Base-by-base conservation (phyloP, 2,888 invertebrate genomes). In the Asteroscopus sphinx region DNA sequence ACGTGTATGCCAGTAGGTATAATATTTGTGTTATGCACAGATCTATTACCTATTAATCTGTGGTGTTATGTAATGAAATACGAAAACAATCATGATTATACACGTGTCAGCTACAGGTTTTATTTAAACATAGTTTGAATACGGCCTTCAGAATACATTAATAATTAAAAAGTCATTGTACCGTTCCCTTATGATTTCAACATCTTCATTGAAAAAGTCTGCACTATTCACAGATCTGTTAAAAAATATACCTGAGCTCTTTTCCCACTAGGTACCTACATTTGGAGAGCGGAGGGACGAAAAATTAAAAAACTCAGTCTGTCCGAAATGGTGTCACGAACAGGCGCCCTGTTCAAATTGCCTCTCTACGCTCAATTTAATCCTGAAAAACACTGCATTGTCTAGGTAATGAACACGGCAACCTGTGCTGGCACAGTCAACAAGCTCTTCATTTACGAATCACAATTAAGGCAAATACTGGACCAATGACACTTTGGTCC, bases 361-460 rank as follows among this genome's bases (percentile, higher is more conserved):
- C 91, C 91, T 89, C 90, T 88, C 90, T 88, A 82, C 91, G 91
- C 92, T 88, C 91, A 89, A 91, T 92, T 91, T 87, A 90, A 90
- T 69, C 90, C 86, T 89, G 86, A 86, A 90, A 91, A 92, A 90
- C 91, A 90, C 92, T 77, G 87, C 84, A 89, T 93, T 93, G 92
- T 93, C 83, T 87, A 81, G 81, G 86, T 93, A 92, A 93, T 90
- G 87, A 90, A 91, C 80, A 79, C 77, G 60, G 71, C 73, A 74
- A 79, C 80, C 80, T 78, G 77, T 59, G 58, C 55, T 68, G 72
- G 76, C 63, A 67, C 73, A 73, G 73, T 79, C 74, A 79, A 82
- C 83, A 78, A 69, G 60, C 81, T 71, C 82, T 86, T 82, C 77
- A 82, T 81, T 77, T 67, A 61, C 66, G 67, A 75, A 77, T 68